Evolutionary conservation across 2,113 vertebrate genomes (phyloP), one percentile per base, ranked within the genome.

Genomic region (Campylomormyrus tamandua): DNA sequence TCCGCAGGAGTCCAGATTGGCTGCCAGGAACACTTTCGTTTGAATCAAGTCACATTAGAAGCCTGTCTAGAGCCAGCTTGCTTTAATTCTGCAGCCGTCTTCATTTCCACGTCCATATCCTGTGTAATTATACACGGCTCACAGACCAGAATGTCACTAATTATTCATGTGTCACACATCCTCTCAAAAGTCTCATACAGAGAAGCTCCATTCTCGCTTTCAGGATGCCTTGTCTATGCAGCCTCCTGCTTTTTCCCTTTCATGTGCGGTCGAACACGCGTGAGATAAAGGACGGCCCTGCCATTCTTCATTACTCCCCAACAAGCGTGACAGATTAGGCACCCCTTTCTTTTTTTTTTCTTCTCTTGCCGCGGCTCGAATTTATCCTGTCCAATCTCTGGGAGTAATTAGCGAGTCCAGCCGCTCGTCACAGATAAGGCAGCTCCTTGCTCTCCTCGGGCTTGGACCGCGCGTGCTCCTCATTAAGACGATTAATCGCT

Each of bases 401-500:
- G 85, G 90, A 90, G 91, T 93, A 95, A 95, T 96, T 96, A 95
- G 92, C 90, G 92, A 89, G 87, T 91, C 91, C 91, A 90, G 92
- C 90, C 93, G 58, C 95, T 95, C 90, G 91, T 94, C 92, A 91
- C 89, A 92, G 94, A 95, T 95, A 95, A 94, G 89, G 91, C 93
- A n/a, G 83, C 21, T 46, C 90, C 74, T 84, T 35, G 9, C 58
- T 52, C 90, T 94, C 92, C 91, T 93, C 89, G 80, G 93, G 92
- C 93, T 92, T 90, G 87, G 89, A 93, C 92, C 93, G 92, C 89
- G 91, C 92, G 91, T 94, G 92, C 89, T 87, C 74, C 94, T 94
- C 91, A 42, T 95, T 94, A 95, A 92, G 90, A 92, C 90, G 93
- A 94, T 95, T 95, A 94, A 94, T 95, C 93, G 92, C 93, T 92